Conservation (phyloP, 37 sponge, comb jelly and placozoan species). For the Petrosia ficiformis region DNA sequence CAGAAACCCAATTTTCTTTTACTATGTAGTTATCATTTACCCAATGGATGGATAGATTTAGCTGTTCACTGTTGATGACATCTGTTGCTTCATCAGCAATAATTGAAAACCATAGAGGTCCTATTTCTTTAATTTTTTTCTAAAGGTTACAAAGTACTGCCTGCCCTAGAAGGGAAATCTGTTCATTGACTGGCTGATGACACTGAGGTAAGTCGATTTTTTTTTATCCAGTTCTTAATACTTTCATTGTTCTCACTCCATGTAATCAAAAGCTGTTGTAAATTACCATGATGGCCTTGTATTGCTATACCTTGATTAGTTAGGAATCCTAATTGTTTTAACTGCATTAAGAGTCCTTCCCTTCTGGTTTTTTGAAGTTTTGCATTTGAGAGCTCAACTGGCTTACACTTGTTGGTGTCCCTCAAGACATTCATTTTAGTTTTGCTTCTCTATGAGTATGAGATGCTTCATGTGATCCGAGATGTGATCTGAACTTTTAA, state of each 20-base stretch:
- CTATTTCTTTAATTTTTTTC: not conserved
- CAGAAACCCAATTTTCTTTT: constrained; percentile 41
- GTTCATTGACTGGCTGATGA: constrained; percentile 12
- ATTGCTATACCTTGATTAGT: too few species aligned
- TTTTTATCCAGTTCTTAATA: not conserved
- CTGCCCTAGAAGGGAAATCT: constrained; percentile 13
- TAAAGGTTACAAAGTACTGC: not conserved
- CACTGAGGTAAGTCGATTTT: not conserved
- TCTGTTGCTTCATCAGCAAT: constrained; percentile 60
- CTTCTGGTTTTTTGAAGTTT: too few species aligned
- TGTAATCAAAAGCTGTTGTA: not conserved
- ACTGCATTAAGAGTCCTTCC: too few species aligned
- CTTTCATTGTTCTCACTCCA: not conserved
- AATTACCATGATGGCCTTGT: too few species aligned
- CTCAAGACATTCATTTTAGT: too few species aligned
- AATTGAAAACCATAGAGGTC: constrained; percentile 38
- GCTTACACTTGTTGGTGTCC: too few species aligned
- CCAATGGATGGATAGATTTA: constrained; percentile 36
- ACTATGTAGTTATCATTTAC: constrained; percentile 43
- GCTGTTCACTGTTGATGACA: constrained; percentile 43
- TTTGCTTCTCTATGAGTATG: too few species aligned
- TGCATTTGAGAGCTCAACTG: too few species aligned
- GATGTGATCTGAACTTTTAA: too few species aligned
- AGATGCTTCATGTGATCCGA: too few species aligned
- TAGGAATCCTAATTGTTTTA: too few species aligned